phyloP scores from a whole-genome alignment of 2,113 vertebrate species.

The Podilymbus podiceps region DNA sequence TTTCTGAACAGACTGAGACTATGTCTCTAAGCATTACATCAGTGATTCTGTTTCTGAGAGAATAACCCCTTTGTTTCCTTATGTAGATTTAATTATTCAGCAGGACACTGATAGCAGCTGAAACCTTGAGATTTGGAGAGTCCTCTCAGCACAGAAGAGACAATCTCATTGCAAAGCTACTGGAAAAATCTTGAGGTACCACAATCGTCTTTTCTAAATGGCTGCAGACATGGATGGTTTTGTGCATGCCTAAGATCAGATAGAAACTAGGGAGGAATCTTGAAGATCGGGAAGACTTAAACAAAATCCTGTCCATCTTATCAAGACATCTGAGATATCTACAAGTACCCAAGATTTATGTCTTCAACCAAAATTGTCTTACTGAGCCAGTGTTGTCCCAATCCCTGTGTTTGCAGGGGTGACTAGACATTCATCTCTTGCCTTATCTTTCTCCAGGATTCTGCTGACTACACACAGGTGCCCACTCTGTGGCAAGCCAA shows the following conservation, averaged over 20 bases:
- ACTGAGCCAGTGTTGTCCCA: accelerated
- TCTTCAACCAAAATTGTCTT: background rate
- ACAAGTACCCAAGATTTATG: background rate
- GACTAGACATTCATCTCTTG: background rate
- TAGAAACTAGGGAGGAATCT: background rate
- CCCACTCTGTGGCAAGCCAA: background rate
- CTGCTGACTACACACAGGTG: background rate
- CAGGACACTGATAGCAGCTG: background rate
- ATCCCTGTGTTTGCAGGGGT: background rate
- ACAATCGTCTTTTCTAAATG: background rate
- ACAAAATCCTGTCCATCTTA: background rate
- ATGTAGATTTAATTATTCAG: background rate
- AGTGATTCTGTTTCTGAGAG: background rate
- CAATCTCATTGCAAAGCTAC: background rate
- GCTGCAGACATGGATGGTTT: background rate
- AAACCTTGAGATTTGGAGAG: background rate
- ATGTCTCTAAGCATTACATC: background rate
- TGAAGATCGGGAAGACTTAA: background rate
- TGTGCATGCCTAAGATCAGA: background rate
- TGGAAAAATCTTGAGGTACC: background rate
- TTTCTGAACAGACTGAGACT: background rate
- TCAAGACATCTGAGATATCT: background rate
- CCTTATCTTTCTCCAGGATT: background rate
- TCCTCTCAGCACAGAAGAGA: background rate
- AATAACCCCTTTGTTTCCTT: background rate